Percentiles rank a stretch among this genome's conserved stretches.
phyloP scores from a whole-genome alignment of 2,888 invertebrate species.

The Rambutsinella grinnellia region DNA sequence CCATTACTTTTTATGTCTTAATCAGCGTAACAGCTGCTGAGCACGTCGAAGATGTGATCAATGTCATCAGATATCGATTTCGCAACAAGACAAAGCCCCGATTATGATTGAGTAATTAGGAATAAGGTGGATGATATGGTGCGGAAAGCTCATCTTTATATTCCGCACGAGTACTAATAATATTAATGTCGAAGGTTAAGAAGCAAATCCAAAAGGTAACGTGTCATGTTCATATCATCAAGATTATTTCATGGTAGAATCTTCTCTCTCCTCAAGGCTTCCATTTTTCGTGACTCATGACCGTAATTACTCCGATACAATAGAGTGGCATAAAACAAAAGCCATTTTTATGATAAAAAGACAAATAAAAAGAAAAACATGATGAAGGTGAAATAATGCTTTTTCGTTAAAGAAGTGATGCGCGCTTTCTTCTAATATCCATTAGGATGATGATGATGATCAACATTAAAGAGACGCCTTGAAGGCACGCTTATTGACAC shows the following conservation, averaged over 20 bases:
- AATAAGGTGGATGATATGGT: no score
- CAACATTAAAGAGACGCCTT: slow-evolving; percentile 54
- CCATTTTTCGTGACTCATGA: slow-evolving; percentile 26
- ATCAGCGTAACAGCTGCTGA: not conserved
- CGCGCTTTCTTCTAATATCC: slow-evolving; percentile 8
- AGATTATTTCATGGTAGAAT: not conserved
- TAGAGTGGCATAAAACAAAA: not conserved
- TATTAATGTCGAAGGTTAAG: not conserved
- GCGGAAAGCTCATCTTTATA: no score
- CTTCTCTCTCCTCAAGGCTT: not conserved
- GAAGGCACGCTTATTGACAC: slow-evolving; percentile 28
- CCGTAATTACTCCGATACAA: slow-evolving; percentile 31
- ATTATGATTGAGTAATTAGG: not conserved
- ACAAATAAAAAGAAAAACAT: not conserved
- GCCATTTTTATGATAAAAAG: not conserved
- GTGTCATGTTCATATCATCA: not conserved
- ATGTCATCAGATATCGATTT: not conserved
- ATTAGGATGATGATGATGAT: slow-evolving; percentile 51
- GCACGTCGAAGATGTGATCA: not conserved
- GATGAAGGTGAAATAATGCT: not conserved
- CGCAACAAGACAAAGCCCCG: not conserved
- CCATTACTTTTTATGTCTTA: not conserved
- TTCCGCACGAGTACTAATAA: no score
- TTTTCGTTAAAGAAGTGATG: slow-evolving; percentile 4
- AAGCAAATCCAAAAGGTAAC: not conserved